phyloP scores from a whole-genome alignment of 1,140 invertebrate species.

The Drosophila mojavensis region DNA sequence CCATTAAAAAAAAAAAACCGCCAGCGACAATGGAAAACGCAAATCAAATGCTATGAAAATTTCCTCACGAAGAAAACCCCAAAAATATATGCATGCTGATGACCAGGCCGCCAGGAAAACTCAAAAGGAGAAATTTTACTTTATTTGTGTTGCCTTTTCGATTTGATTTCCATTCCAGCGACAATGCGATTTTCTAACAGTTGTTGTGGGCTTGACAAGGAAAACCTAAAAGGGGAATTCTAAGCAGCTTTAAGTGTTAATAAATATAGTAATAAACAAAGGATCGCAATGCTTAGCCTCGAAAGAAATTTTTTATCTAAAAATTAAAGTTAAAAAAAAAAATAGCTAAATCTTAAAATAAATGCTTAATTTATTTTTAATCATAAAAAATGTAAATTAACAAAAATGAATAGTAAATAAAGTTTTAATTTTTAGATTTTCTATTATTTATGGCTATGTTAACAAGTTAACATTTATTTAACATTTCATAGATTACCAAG shows the following conservation, averaged over 20 bases:
- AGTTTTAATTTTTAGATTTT: no score
- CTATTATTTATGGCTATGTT: no score
- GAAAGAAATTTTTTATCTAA: no score
- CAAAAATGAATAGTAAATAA: no score
- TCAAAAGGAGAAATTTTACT: slow-evolving; percentile 24
- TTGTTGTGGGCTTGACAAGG: slow-evolving; percentile 19
- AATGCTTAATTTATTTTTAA: no score
- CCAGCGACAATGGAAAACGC: slow-evolving; percentile 78
- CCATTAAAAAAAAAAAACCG: slow-evolving; percentile 60
- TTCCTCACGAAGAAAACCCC: slow-evolving; percentile 65
- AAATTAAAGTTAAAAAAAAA: no score
- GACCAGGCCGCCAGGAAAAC: slow-evolving; percentile 15
- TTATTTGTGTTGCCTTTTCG: not conserved
- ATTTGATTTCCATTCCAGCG: slow-evolving; percentile 14
- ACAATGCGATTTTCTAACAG: slow-evolving; percentile 47
- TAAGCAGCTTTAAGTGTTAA: slow-evolving; percentile 4
- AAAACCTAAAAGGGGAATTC: slow-evolving; percentile 3
- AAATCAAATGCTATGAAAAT: slow-evolving; percentile 72
- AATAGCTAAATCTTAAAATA: no score
- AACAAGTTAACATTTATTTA: no score
- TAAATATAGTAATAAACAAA: not conserved
- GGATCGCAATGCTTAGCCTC: no score
- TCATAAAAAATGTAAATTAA: no score
- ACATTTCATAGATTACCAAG: no score
- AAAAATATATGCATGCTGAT: slow-evolving; percentile 12